Evolutionary conservation across 2,888 invertebrate species (phyloP), one percentile per base, ranked within the genome.

Genomic region (Drosophila kambysellisi): DNA sequence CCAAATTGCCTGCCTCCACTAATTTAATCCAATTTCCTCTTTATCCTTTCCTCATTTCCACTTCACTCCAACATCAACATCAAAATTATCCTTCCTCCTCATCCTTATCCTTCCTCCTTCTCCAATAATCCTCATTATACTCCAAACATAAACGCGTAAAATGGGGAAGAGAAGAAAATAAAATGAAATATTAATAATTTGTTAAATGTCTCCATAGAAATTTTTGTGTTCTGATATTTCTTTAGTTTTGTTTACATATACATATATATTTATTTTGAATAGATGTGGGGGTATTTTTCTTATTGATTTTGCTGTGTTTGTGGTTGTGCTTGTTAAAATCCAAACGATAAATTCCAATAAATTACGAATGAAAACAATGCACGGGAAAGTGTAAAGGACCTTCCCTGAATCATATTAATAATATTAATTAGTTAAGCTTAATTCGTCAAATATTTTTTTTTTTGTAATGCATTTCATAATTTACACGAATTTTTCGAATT

Each of bases 131-230:
- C 82, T 81, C 74, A 79, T 76, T 76, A 79, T 72, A 87, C 79
- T 86, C 86, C 90, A 87, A 86, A 86, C 83, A 89, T 86, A 89
- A 82, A 89, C 89, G 89, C 86, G 86, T 70, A 82, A 85, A 85
- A 79, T 75, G 70, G 77, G 83, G 83, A 81, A 83, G 86, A 89
- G 86, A 86, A 86, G 86, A 86, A 88, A 86, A 89, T 81, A 86
- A 89, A 86, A 89, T 85, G 51, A 70, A 74, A 85, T 85, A 86
- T 86, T 86, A 86, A 88, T 86, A 85, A 88, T 72, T 79, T 88
- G 70, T 70, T 63, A 73, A 71, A 68, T 54, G 29, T 63, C 51
- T 73, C 65, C 73, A 86, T 70, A 70, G 53, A 74, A 67, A 57
- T 69, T 39, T 52, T 78, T 74, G 71, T 86, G 74, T 78, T 81